Evolutionary conservation across 2,888 invertebrate species (phyloP), one percentile per base, ranked within the genome.

Genomic region (Epinotia nisella): DNA sequence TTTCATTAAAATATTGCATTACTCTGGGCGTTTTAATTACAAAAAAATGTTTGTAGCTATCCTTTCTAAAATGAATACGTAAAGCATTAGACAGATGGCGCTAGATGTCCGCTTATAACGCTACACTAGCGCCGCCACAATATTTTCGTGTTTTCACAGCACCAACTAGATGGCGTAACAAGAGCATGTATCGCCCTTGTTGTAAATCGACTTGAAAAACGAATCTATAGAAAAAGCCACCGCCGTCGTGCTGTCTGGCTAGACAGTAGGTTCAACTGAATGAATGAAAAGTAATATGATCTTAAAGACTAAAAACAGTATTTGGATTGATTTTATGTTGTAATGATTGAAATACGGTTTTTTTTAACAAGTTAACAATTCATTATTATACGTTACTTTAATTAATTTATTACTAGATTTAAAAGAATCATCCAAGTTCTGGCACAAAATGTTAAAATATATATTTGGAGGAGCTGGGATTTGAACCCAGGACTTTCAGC

Each of bases 401-500:
- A 9, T 1, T 35, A 9, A 9, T 35, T 35, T 35, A 9, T 1
- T 35, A 35, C 35, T 35, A 35, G 9, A 35, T 35, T 35, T 35
- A 9, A 35, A 9, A 35, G 35, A 7, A 35, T 35, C 35, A 35
- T 35, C 9, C 9, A 35, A 35, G 11, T 13, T 41, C n/a, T 49
- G n/a, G n/a, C 5, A n/a, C n/a, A 62, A 49, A 49, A 29, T 10
- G 29, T 7, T 11, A 70, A 66, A 45, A 59, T 9, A 2, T 2
- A 1, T 0, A 0, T 77, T 51, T 91, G 93, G 92, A 93, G 92
- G 88, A 87, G 90, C 90, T 90, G 93, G 91, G 92, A 91, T 91
- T 93, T 90, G 93, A 93, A 92, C 92, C 91, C 93, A 90, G 90
- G 93, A 91, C 92, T 91, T 91, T 89, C 89, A 89, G 90, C 90